Evolutionary conservation across 2,797 vertebrate genomes (phyloP), one percentile per base, ranked within the genome.

Genomic region (Karalla daura): DNA sequence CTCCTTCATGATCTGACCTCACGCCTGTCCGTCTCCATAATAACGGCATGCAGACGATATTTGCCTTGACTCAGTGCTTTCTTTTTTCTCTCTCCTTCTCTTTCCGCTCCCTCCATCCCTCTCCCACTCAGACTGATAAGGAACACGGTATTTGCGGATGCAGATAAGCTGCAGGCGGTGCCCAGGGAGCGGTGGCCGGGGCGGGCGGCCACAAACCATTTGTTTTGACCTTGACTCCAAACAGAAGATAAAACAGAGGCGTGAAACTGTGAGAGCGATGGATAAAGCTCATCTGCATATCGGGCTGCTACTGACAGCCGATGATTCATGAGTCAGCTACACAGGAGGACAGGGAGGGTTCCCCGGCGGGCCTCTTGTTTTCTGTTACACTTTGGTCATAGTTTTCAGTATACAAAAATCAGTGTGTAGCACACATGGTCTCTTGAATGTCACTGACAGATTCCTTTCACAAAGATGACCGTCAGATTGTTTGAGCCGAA

Each of bases 91-190:
- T 39, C 45, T 44, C 46, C 18, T 0, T 32, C 46, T 5, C 21
- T 15, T 13, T 17, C 7, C 3, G 9, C n/a, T 65, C 54, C 28
- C 35, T 61, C 35, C n/a, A 2, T 60, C 14, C 2, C 18, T 70
- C 25, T 17, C 15, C 5, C 32, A 2, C 25, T 59, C 24, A 2
- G 1, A 21, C 18, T 40, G 69, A 84, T 77, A 72, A 77, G 52
- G 60, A 71, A 41, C 52, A 13, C 63, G 51, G 41, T 67, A 52
- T 80, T 77, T 78, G 58, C 28, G 1, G 50, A 20, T 12, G 15
- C 14, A 71, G 74, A 80, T 74, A 74, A 74, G 72, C 33, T 20
- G 25, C 24, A 10, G 47, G 40, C 55, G 1, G 67, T n/a, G 1
- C 72, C 47, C 60, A 18, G 52, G 68, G 62, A 71, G 70, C 7